Conservation (phyloP, 2,888 invertebrate species). For the Apamea anceps region DNA sequence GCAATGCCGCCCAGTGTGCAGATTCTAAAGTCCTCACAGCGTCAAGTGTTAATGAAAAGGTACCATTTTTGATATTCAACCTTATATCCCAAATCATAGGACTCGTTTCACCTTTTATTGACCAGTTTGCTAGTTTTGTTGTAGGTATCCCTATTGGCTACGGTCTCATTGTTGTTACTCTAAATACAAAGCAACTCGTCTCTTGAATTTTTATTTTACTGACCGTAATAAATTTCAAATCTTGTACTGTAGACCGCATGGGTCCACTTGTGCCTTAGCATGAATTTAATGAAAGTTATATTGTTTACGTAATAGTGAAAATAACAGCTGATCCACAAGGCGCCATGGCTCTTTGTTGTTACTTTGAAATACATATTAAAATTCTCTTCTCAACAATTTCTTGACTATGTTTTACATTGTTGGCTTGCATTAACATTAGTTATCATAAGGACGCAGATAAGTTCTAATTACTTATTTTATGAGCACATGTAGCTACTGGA, state of each 20-base stretch:
- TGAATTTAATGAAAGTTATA: slow-evolving; percentile 71
- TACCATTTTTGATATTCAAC: slow-evolving; percentile 19
- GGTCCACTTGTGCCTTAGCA: slow-evolving; percentile 76
- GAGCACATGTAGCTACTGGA: slow-evolving; percentile 33
- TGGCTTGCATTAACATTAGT: slow-evolving; percentile 42
- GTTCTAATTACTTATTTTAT: slow-evolving; percentile 54
- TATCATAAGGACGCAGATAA: slow-evolving; percentile 34
- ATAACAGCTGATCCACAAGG: slow-evolving; percentile 66
- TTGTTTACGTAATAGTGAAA: slow-evolving; percentile 62
- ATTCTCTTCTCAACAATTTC: slow-evolving; percentile 12
- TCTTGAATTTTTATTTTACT: slow-evolving; percentile 75
- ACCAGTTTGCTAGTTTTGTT: slow-evolving; percentile 67
- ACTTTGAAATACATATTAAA: slow-evolving; percentile 15
- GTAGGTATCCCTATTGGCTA: slow-evolving; percentile 83
- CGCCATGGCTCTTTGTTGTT: slow-evolving; percentile 60
- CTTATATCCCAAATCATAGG: neutral
- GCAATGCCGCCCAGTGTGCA: slow-evolving; percentile 83
- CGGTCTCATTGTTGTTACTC: slow-evolving; percentile 77
- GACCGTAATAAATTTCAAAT: slow-evolving; percentile 86
- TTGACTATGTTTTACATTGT: slow-evolving; percentile 46
- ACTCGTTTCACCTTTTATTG: slow-evolving; percentile 9
- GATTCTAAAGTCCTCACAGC: slow-evolving; percentile 58
- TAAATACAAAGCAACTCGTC: slow-evolving; percentile 80
- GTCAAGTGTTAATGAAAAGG: slow-evolving; percentile 50
- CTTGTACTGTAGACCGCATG: slow-evolving; percentile 71